These are phyloP conservation scores for Streblospio benedicti DNA, from an alignment of 1,140 invertebrate species.

Conservation along the genomic window DNA sequence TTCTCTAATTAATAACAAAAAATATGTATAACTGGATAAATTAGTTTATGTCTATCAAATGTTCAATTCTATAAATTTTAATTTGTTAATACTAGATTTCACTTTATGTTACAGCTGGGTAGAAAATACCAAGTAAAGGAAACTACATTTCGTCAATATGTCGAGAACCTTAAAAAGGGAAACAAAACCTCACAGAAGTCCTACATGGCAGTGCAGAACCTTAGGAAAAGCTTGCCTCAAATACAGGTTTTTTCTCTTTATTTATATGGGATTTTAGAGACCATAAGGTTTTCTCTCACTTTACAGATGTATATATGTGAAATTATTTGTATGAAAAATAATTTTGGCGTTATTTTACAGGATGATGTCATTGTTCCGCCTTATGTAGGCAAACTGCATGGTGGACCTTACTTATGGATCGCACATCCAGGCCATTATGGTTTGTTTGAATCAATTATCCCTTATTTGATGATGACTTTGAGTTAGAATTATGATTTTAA, in stretches of 20 bases:
- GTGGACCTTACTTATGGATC: constrained; percentile 26
- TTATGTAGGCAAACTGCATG: constrained; percentile 26
- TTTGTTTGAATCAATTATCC: too few relatives aligned
- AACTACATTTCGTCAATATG: constrained; percentile 21
- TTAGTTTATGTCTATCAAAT: neutral
- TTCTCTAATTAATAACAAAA: too few relatives aligned
- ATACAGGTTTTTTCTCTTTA: constrained; percentile 10
- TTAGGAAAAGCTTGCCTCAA: constrained; percentile 22
- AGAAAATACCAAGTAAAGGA: constrained; percentile 21
- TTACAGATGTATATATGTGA: neutral
- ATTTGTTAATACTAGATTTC: neutral
- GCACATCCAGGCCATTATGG: constrained; percentile 24
- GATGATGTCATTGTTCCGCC: constrained; percentile 20
- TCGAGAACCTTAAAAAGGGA: constrained; percentile 17
- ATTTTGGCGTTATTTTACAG: constrained; percentile 5
- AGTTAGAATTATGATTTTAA: too few relatives aligned
- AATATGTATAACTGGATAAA: too few relatives aligned
- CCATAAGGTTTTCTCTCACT: neutral
- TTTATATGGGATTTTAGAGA: neutral
- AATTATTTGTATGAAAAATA: neutral
- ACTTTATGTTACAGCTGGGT: constrained; percentile 15
- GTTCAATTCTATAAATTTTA: too few relatives aligned
- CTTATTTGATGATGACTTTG: too few relatives aligned
- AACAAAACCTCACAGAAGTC: constrained; percentile 21
- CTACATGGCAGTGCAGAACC: constrained; percentile 27